phyloP scores from a whole-genome alignment of 2,797 vertebrate genomes.

The Melopsittacus undulatus region DNA sequence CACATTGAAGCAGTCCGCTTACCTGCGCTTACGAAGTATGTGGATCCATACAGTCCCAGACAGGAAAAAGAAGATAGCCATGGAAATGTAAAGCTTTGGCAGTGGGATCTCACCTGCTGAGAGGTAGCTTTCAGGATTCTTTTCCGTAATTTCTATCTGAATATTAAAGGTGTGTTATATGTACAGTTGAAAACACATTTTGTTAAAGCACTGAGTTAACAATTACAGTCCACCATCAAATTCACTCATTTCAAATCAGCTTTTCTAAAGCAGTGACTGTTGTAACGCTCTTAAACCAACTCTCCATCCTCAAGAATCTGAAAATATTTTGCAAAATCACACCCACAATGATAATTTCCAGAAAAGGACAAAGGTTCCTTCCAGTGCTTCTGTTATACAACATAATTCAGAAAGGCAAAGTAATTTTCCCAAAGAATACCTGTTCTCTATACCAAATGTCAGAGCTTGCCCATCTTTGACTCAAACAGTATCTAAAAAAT shows the following conservation, averaged over 20 bases:
- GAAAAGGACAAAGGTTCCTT: not conserved
- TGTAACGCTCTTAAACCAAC: not conserved
- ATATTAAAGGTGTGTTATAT: slow-evolving; percentile 15
- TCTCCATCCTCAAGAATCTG: not conserved
- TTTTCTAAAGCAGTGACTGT: not conserved
- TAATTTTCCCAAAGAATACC: not conserved
- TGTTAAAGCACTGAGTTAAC: not conserved
- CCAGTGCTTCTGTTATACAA: not conserved
- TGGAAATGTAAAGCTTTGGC: slow-evolving; percentile 86
- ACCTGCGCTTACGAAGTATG: slow-evolving; percentile 84
- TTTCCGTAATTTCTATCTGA: slow-evolving; percentile 84
- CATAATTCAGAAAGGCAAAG: not conserved
- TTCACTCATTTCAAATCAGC: not conserved
- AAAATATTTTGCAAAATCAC: not conserved
- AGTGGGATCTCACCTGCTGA: slow-evolving; percentile 88
- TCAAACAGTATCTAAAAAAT: not conserved
- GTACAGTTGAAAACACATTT: not conserved
- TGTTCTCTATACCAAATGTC: not conserved
- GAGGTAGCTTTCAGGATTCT: slow-evolving; percentile 86
- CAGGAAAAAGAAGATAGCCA: slow-evolving; percentile 86
- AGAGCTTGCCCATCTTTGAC: not conserved
- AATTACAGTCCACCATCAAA: not conserved
- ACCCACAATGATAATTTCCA: not conserved
- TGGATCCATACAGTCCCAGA: slow-evolving; percentile 84
- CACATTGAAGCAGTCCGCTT: not conserved